Evolutionary conservation across 2,113 vertebrate genomes (phyloP), one percentile per base, ranked within the genome.

Genomic region (Nymphicus hollandicus): DNA sequence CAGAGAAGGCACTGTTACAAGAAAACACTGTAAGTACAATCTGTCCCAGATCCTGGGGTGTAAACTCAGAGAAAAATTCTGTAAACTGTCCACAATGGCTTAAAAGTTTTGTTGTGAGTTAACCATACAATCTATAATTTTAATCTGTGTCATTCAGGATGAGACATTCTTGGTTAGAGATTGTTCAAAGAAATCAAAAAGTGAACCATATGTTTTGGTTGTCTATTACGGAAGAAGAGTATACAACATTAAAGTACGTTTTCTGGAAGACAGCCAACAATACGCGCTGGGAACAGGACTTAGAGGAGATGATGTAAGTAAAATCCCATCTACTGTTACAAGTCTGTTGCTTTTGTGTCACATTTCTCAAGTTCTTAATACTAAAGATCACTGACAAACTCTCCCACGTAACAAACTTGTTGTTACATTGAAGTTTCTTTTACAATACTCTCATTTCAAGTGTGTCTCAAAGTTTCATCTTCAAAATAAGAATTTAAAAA

Each of bases 231-330:
- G 98, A 73, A 98, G 97, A 93, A 98, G 97, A 91, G 99, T 99
- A n/a, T 99, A 99, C 96, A 99, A 99, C 22, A 98, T 99, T 35
- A 99, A 99, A 96, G 98, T 99, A 58, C 98, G 99, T 56, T 99
- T 98, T 92, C 97, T 99, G 20, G 97, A 98, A 61, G 93, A 93
- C 10, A 97, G 47, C 63, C 85, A 94, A 63, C 98, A 99, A 85
- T 99, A 98, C 0, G 97, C 97, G 0, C 94, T 99, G 77, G 99
- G 99, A 79, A 99, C 98, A 1, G 98, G 98, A 60, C 98, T 98
- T 53, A 94, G 98, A 86, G 98, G 98, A 92, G 97, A 98, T 4
- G 94, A 98, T 25, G 99, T 99, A 96, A 98, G 99, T 98, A 39
- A 52, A 50, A 72, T 20, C 18, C 6, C 13, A 50, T 13, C 37